Percentiles rank a stretch among this genome's conserved stretches.
phyloP scores from a whole-genome alignment of 2,113 vertebrate genomes.

The Anarrhichthys ocellatus region DNA sequence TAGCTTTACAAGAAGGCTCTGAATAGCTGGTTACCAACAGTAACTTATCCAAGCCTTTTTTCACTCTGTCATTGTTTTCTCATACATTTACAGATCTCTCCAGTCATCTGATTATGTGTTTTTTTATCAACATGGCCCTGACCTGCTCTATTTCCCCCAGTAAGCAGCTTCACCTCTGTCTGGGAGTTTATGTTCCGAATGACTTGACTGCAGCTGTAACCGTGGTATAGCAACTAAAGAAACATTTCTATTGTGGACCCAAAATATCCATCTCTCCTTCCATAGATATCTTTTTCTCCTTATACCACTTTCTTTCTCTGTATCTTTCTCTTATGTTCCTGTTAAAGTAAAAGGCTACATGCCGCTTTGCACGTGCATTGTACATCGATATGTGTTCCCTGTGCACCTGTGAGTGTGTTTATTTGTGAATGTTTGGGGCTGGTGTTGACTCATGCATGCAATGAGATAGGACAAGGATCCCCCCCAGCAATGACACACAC shows the following conservation, averaged over 20 bases:
- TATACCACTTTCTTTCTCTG: background rate
- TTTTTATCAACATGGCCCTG: background rate
- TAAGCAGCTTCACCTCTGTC: constrained; percentile 43
- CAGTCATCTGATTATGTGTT: background rate
- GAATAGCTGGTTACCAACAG: background rate
- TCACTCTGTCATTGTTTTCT: background rate
- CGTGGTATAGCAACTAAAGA: constrained; percentile 20
- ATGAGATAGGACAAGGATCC: constrained; percentile 60
- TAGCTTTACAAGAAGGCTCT: background rate
- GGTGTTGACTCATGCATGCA: constrained; percentile 70
- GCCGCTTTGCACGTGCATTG: background rate
- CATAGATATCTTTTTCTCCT: background rate
- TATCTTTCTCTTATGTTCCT: background rate
- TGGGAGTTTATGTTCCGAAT: constrained; percentile 21
- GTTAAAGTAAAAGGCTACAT: background rate
- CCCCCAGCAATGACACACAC: constrained; percentile 61
- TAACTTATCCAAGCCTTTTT: background rate
- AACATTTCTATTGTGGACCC: constrained; percentile 17
- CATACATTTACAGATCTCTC: background rate
- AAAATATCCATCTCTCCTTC: constrained; percentile 11
- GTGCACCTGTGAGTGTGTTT: constrained; percentile 44
- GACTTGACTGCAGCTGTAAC: constrained; percentile 21
- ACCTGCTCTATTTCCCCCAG: constrained; percentile 15
- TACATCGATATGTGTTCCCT: constrained; percentile 19
- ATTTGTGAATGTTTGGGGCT: constrained; percentile 35